Evolutionary conservation across 2,797 vertebrate genomes (phyloP), one percentile per base, ranked within the genome.

Genomic region (Chrosomus eos): DNA sequence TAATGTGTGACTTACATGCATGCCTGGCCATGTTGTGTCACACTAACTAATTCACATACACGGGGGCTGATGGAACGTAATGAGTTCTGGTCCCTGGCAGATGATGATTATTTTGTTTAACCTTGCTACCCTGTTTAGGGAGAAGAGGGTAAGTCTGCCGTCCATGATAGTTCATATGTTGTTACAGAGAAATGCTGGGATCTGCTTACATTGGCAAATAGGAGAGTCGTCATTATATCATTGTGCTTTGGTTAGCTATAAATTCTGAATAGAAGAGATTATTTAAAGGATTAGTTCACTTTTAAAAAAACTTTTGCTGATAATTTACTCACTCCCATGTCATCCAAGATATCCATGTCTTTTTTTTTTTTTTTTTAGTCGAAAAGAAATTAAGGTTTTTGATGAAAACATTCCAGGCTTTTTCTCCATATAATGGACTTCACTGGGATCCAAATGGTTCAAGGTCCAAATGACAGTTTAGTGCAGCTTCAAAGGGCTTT

Each of bases 101-200:
- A 55, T 80, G 92, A 89, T 92, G 86, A 93, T 94, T 95, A 92
- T 88, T 77, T 91, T 91, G 87, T 92, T 95, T 95, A 94, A 94
- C 92, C 93, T 89, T 85, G 89, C 91, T 90, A 92, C 91, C 91
- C 88, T 89, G 82, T 90, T 48, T 75, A 51, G 60, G 48, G 48
- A 75, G 62, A 38, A 64, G 31, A 80, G 51, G 14, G 75, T 51
- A 71, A 80, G 21, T 53, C 38, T 40, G 75, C 13, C 0, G 6
- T 23, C 67, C 21, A 9, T n/a, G 14, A 74, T 73, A 62, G 80
- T 48, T 36, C 33, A 18, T n/a, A 36, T 58, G 51, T 38, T 76
- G 13, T 38, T 38, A 76, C 51, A 58, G 73, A 38, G 13, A 76
- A 76, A 43, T 55, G 36, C 5, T 26, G 16, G 9, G n/a, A 62